Percentiles rank a stretch among this genome's conserved stretches.
These are phyloP conservation scores for Burhinus bistriatus DNA, from an alignment of 2,113 vertebrate genomes.

Conservation along the genomic window DNA sequence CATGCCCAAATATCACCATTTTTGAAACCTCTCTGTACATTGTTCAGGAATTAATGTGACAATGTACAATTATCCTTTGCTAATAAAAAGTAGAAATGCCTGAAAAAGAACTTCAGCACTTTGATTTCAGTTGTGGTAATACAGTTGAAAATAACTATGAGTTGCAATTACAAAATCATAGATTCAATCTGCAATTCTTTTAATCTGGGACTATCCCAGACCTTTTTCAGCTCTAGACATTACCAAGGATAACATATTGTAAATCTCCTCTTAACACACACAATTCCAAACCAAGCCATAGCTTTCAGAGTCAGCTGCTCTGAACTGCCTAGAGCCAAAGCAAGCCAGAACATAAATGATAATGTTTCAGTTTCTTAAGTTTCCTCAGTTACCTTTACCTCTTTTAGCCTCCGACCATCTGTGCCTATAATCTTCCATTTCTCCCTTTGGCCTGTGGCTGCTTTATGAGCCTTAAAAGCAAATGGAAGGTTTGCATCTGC, in stretches of 20 bases:
- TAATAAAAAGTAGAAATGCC: not conserved
- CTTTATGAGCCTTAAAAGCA: conserved; percentile 20
- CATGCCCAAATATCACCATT: not conserved
- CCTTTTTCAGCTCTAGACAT: not conserved
- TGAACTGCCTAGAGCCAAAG: not conserved
- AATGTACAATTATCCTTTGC: not conserved
- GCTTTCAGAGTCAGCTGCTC: not conserved
- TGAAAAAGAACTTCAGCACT: not conserved
- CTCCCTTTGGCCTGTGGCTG: not conserved
- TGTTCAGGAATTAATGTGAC: not conserved
- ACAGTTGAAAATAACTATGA: not conserved
- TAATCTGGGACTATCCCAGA: not conserved
- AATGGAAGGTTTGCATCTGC: not conserved
- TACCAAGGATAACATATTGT: not conserved
- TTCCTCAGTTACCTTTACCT: conserved; percentile 36
- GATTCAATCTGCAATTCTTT: not conserved
- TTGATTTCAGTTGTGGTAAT: not conserved
- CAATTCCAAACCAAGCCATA: not conserved
- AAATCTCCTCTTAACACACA: not conserved
- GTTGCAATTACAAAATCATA: not conserved
- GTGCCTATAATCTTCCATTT: conserved; percentile 9
- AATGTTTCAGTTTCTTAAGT: not conserved
- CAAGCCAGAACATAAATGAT: not conserved
- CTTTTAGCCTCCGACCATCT: conserved; percentile 11
- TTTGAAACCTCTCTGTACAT: not conserved